phyloP scores from a whole-genome alignment of 2,888 invertebrate genomes.

The Cyclophora punctaria region DNA sequence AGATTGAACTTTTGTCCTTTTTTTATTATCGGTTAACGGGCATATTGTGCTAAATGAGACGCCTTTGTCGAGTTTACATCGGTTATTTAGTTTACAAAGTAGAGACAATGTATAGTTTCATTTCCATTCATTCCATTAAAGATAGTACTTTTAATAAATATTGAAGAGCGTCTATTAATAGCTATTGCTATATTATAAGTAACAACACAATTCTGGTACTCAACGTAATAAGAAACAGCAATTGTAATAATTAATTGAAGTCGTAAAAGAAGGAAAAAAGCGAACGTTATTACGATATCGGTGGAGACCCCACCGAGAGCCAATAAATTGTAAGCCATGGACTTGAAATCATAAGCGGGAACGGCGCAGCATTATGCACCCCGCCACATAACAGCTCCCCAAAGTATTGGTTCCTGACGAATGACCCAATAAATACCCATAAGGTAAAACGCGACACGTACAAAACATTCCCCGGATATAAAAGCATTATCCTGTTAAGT shows the following conservation, averaged over 20 bases:
- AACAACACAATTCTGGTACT: conserved; percentile 12
- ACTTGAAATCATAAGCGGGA: conserved; percentile 53
- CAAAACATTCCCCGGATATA: conserved; percentile 65
- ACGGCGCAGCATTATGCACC: conserved; percentile 63
- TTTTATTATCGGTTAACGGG: conserved; percentile 59
- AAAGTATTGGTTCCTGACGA: conserved; percentile 65
- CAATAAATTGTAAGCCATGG: conserved; percentile 57
- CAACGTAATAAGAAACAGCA: conserved; percentile 10
- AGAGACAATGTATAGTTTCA: too few species aligned
- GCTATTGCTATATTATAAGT: conserved; percentile 18
- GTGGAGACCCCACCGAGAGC: conserved; percentile 35
- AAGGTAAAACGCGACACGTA: conserved; percentile 69
- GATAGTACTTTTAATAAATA: too few species aligned
- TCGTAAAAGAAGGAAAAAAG: conserved; percentile 15
- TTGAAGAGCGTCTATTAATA: conserved; percentile 25
- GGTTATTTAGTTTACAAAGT: too few species aligned
- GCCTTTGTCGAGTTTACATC: too few species aligned
- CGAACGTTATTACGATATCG: conserved; percentile 23
- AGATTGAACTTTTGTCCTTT: conserved; percentile 69
- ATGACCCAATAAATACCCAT: conserved; percentile 73
- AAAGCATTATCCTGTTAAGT: conserved; percentile 73
- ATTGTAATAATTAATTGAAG: conserved; percentile 16
- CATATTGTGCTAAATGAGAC: conserved; percentile 43
- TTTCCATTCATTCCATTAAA: too few species aligned
- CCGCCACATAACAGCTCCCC: conserved; percentile 65